Evolutionary conservation across 2,888 invertebrate species (phyloP).

Genomic region (Cremastobaeus sp.): DNA sequence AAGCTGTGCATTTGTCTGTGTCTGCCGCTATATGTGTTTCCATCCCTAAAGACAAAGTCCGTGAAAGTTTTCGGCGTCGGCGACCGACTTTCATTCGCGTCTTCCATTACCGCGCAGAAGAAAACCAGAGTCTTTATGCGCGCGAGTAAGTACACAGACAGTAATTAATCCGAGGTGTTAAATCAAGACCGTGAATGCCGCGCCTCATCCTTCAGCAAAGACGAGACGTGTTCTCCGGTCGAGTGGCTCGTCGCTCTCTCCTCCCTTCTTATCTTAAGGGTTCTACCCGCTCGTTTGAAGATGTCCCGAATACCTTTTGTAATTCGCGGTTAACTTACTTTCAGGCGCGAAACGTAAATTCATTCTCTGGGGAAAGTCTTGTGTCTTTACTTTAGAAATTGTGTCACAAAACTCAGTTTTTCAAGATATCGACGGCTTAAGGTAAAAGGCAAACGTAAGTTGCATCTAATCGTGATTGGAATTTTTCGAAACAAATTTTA

Average conservation of each 20-base stretch:
- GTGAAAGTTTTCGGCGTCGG: constrained; percentile 32
- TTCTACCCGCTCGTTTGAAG: constrained; percentile 20
- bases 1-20: constrained; percentile 21
- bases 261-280: constrained; percentile 41
- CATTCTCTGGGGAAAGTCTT: not conserved
- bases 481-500: too few species aligned
- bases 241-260: constrained; percentile 63
- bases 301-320: constrained; percentile 22
- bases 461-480: not conserved
- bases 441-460: not conserved
- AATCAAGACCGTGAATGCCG: constrained; percentile 73
- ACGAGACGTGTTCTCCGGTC: constrained; percentile 67
- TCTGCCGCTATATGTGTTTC: too few species aligned
- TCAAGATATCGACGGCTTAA: too few species aligned
- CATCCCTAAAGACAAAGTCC: constrained; percentile 33
- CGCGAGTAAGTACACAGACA: constrained; percentile 67
- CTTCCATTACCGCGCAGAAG: constrained; percentile 44
- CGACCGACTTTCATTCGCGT: constrained; percentile 49
- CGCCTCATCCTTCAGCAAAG: constrained; percentile 61
- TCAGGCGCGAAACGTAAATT: not conserved
- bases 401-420: too few species aligned
- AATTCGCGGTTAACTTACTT: constrained; percentile 35
- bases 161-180: constrained; percentile 76
- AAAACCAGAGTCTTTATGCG: constrained; percentile 57
- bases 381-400: too few species aligned